phyloP scores from a whole-genome alignment of 1,140 invertebrate species.

The Lepidotrigona ventralis region DNA sequence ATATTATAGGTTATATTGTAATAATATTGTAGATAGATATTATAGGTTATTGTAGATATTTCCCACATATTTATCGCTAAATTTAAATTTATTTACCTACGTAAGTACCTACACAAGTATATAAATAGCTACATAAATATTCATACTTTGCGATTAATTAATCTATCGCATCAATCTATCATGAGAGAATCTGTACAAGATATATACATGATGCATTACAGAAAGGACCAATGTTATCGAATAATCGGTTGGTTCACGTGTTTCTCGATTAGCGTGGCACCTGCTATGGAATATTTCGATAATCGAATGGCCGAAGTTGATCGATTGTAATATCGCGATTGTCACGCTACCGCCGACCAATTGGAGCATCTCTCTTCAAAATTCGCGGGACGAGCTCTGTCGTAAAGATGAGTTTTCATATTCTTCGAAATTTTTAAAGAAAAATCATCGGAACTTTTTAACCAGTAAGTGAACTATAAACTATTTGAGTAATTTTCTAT shows the following conservation, averaged over 20 bases:
- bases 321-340: background rate
- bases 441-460: background rate
- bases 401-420: background rate
- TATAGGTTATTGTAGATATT: too few species aligned
- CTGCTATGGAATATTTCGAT: background rate
- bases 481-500: too few species aligned
- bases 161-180: background rate
- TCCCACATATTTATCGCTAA: background rate
- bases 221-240: background rate
- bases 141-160: background rate
- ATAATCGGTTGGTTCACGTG: slow-evolving; percentile 16
- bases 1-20: too few species aligned
- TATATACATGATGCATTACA: background rate
- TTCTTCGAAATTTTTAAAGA: background rate
- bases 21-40: too few species aligned
- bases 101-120: too few species aligned
- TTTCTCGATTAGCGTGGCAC: slow-evolving; percentile 17
- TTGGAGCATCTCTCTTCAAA: background rate
- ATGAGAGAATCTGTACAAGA: background rate
- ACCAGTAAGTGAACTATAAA: too few species aligned
- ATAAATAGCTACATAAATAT: background rate
- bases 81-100: too few species aligned
- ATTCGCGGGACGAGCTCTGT: background rate
- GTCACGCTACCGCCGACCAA: background rate
- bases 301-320: background rate